Percentiles rank a stretch among this genome's conserved stretches.
Evolutionary conservation across 2,888 invertebrate species (phyloP).

Genomic region (Aquatica leii): DNA sequence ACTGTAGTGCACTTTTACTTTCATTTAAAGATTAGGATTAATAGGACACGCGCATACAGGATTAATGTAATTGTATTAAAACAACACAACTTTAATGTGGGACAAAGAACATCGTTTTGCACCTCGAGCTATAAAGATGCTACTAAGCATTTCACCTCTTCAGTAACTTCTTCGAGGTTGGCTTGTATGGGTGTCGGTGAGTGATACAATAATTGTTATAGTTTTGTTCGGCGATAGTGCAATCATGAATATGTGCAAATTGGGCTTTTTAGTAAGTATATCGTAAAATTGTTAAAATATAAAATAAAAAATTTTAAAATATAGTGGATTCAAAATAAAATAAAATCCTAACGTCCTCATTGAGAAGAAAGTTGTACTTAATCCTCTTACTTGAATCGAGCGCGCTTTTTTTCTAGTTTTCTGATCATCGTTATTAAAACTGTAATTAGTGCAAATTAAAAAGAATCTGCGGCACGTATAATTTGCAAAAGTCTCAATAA

Average conservation of each 20-base stretch:
- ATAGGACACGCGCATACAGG: neutral
- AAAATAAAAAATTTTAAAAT: neutral
- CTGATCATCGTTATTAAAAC: conserved; percentile 15
- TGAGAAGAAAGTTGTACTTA: conserved; percentile 22
- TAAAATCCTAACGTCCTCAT: conserved; percentile 12
- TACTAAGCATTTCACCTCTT: conserved; percentile 34
- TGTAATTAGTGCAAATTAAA: conserved; percentile 20
- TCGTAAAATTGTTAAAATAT: neutral
- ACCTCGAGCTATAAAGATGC: conserved; percentile 35
- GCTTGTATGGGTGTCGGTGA: conserved; percentile 10
- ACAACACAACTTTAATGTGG: conserved; percentile 24
- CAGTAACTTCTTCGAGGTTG: conserved; percentile 24
- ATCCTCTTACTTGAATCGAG: conserved; percentile 14
- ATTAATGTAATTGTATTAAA: conserved; percentile 4
- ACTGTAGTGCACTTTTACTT: conserved; percentile 17
- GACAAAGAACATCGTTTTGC: conserved; percentile 30
- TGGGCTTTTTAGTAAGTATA: conserved; percentile 17
- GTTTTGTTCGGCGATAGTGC: neutral
- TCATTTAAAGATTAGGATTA: conserved; percentile 12
- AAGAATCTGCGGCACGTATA: neutral
- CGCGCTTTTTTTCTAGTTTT: conserved; percentile 20
- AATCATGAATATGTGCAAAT: conserved; percentile 7
- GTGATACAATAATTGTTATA: conserved; percentile 8
- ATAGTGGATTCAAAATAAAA: neutral
- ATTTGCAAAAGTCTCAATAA: too few species aligned